Base-by-base conservation (phyloP, 2,113 vertebrate species). In the Halcyon malimbica region DNA sequence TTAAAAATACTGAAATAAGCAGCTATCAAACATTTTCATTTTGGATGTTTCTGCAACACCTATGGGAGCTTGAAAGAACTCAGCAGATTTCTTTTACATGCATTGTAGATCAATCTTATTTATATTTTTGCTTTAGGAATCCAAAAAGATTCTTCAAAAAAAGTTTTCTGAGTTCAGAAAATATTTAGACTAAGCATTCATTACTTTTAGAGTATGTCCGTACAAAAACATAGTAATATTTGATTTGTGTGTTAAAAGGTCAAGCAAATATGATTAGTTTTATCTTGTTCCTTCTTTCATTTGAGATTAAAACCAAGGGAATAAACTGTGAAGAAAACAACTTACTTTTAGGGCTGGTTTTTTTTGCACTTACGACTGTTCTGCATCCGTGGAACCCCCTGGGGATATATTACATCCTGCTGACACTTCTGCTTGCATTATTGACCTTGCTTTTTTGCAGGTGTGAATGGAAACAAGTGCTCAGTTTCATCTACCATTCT, bases 381-480 rank as follows among this genome's bases (percentile, higher is more conserved):
- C 41, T 71, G 15, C 48, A 31, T 77, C 79, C 82, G 31, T 82
- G n/a, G 74, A 46, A 24, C 69, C 74, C 9, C 3, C 1, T 57
- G 59, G 57, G 51, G 44, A 80, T 71, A 20, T 17, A 9, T 44
- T 46, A 31, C 44, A 68, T 83, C 74, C 28, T 93, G 83, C 83
- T 96, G 76, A 74, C 14, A 2, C 67, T 68, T 91, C 83, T 50
- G 16, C 39, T 74, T 89, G 11, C 16, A 8, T 73, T 57, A 69
- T 37, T 92, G n/a, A 56, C 13, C 44, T 95, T 88, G 83, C 18
- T 63, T 88, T 94, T 93, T 81, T 86, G 21, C 94, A 97, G 97
- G 98, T 97, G 97, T 99, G 82, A 99, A 99, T 94, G 99, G 99
- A 83, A 99, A 99, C 97, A 98, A 98, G 83, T 98, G 97, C 96